Conservation (phyloP, 2,888 invertebrate species). For the Ormyrus rosae region DNA sequence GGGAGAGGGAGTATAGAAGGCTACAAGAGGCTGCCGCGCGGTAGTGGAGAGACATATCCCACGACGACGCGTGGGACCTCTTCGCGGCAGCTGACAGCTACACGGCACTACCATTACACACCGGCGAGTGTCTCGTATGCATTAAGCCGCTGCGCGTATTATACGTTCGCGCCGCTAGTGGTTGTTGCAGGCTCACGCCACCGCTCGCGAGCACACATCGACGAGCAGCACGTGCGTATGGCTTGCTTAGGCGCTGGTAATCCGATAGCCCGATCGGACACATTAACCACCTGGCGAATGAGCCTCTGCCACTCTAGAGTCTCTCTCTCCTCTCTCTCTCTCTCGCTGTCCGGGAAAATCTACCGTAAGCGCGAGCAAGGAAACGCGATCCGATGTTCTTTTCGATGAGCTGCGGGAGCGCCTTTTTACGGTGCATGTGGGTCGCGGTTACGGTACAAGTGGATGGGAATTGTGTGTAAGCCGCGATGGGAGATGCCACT, state of each 20-base stretch:
- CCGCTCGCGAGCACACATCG: background rate
- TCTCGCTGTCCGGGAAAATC: background rate
- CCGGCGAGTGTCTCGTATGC: constrained; percentile 52
- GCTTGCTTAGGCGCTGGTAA: constrained; percentile 49
- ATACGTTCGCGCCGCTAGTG: no score
- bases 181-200: background rate
- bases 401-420: no score
- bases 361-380: background rate
- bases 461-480: no score
- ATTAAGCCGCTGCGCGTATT: constrained; percentile 44
- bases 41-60: constrained; percentile 31
- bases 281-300: constrained; percentile 55
- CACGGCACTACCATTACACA: constrained; percentile 64
- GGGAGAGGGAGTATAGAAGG: background rate
- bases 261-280: constrained; percentile 50
- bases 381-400: no score
- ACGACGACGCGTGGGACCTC: constrained; percentile 37
- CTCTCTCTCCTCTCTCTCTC: no score
- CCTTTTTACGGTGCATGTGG: background rate
- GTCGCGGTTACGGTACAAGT: constrained; percentile 23
- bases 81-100: constrained; percentile 59
- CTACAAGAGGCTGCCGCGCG: background rate
- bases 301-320: background rate
- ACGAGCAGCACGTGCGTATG: background rate
- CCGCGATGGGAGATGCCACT: no score